Evolutionary conservation across 2,797 vertebrate species (phyloP).

Genomic region (Hydrocynus forskahlii): DNA sequence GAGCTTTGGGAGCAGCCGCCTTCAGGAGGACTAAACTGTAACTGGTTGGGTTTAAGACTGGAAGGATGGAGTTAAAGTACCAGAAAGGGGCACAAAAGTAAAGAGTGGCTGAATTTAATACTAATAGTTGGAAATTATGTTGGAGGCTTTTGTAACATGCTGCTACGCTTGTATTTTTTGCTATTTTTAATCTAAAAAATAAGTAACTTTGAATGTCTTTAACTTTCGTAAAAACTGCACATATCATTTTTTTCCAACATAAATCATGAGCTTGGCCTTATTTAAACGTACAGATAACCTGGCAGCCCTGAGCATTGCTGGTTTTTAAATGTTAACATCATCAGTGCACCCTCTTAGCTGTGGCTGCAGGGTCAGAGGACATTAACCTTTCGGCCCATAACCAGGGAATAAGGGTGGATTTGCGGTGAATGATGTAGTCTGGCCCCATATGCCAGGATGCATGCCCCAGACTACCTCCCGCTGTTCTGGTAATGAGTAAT

Average conservation of each 20-base stretch:
- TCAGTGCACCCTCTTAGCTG: slow-evolving; percentile 15
- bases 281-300: slow-evolving; percentile 23
- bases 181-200: background rate
- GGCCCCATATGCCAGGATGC: slow-evolving; percentile 46
- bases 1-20: no score
- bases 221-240: background rate
- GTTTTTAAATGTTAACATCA: slow-evolving; percentile 35
- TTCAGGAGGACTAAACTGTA: no score
- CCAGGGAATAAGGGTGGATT: slow-evolving; percentile 40
- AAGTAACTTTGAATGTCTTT: background rate
- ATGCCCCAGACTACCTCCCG: slow-evolving; percentile 51
- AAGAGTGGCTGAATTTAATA: background rate
- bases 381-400: slow-evolving; percentile 50
- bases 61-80: background rate
- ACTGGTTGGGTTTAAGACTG: background rate
- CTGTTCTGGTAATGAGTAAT: slow-evolving; percentile 61
- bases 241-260: background rate
- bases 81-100: background rate
- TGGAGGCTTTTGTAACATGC: background rate
- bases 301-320: slow-evolving; percentile 6
- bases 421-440: slow-evolving; percentile 45
- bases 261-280: slow-evolving; percentile 22
- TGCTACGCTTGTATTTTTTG: background rate
- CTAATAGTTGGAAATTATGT: background rate
- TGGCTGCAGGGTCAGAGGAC: slow-evolving; percentile 37